Evolutionary conservation across 2,113 vertebrate genomes (phyloP).

Genomic region (Oxyura jamaicensis): DNA sequence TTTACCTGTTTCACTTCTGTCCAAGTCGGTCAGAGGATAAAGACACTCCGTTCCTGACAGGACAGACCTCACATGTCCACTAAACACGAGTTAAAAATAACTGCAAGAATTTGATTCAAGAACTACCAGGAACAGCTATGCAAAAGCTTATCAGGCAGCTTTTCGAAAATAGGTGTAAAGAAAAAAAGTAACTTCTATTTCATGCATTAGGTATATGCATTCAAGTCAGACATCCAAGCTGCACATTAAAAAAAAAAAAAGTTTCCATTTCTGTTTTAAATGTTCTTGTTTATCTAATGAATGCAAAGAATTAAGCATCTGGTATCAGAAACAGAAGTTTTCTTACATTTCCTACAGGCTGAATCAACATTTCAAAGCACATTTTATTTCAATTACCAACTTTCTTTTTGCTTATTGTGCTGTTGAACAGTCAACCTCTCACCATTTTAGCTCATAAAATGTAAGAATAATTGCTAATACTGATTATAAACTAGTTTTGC

Average conservation of each 20-base stretch:
- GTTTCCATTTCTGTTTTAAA: not conserved
- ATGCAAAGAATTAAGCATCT: not conserved
- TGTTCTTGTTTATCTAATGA: not conserved
- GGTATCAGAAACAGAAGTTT: not conserved
- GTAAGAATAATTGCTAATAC: not conserved
- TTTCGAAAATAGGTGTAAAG: not conserved
- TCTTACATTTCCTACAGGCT: not conserved
- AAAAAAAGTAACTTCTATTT: not conserved
- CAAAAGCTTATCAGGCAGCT: not conserved
- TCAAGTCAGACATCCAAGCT: not conserved
- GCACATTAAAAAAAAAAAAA: not conserved
- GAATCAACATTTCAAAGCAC: not conserved
- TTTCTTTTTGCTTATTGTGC: not conserved
- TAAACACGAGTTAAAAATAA: not conserved
- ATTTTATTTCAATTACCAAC: not conserved
- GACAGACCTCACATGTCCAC: not conserved
- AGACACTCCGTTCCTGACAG: not conserved
- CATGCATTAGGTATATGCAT: not conserved
- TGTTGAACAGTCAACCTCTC: not conserved
- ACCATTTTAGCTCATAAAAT: not conserved
- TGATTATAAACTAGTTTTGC: not conserved
- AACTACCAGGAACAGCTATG: not conserved
- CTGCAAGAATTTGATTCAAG: not conserved
- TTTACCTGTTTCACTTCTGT: not conserved
- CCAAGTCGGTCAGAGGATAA: slow-evolving; percentile 36